Conservation (phyloP, 2,113 vertebrate species). For the Felis chaus region DNA sequence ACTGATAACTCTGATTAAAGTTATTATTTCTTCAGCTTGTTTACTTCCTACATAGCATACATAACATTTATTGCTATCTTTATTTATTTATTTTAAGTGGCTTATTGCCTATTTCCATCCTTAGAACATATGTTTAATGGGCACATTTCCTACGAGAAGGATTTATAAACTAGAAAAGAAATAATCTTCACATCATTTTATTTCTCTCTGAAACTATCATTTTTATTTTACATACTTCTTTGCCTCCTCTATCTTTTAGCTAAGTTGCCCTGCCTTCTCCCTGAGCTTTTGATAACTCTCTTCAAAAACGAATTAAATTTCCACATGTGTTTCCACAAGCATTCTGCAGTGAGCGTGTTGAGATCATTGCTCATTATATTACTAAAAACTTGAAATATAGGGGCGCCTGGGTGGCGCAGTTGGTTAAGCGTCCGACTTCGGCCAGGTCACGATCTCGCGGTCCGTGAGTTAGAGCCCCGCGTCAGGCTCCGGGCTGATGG, state of each 20-base stretch:
- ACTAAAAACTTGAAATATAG: background rate
- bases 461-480: too few relatives aligned
- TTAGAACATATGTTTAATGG: background rate
- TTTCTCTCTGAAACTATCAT: background rate
- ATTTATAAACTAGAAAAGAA: background rate
- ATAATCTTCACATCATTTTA: background rate
- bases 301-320: background rate
- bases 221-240: background rate
- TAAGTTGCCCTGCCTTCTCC: background rate
- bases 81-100: background rate
- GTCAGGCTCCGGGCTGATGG: too few relatives aligned
- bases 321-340: background rate
- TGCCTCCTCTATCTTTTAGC: background rate
- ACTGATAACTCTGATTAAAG: background rate
- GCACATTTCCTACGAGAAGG: background rate
- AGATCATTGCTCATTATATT: background rate
- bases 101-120: background rate
- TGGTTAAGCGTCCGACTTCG: too few relatives aligned
- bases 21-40: background rate
- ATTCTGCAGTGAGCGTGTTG: background rate
- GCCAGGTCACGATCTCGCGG: too few relatives aligned
- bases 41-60: background rate
- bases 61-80: background rate
- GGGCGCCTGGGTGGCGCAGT: too few relatives aligned
- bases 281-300: background rate